Evolutionary conservation across 1,140 invertebrate species (phyloP).

Genomic region (Hyles euphorbiae): DNA sequence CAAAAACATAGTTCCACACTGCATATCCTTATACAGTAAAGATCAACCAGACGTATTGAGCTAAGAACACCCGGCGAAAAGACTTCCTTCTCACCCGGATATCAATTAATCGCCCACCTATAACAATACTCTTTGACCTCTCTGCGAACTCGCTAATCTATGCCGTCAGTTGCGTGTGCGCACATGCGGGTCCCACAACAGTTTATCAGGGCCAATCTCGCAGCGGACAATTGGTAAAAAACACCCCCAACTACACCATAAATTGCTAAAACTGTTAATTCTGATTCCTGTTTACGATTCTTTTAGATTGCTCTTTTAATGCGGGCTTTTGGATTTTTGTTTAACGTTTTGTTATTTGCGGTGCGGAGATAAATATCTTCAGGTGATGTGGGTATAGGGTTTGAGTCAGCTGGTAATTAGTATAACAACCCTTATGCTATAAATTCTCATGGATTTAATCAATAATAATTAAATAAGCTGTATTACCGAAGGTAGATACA

Average conservation of each 20-base stretch:
- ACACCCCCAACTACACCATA: conserved; percentile 49
- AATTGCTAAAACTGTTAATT: conserved; percentile 63
- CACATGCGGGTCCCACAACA: conserved; percentile 56
- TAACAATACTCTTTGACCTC: not conserved
- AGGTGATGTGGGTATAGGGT: not conserved
- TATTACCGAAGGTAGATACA: too few relatives aligned
- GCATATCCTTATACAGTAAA: too few relatives aligned
- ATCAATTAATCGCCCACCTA: too few relatives aligned
- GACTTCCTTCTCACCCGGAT: too few relatives aligned
- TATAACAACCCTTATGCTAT: too few relatives aligned
- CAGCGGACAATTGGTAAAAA: conserved; percentile 64
- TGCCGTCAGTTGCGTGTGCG: conserved; percentile 53
- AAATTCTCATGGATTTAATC: too few relatives aligned
- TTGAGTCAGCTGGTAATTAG: too few relatives aligned
- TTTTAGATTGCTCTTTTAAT: conserved; percentile 50
- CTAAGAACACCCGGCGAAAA: too few relatives aligned
- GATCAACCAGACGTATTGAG: too few relatives aligned
- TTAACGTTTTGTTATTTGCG: not conserved
- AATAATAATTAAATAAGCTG: too few relatives aligned
- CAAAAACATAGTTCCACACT: too few relatives aligned
- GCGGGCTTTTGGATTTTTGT: conserved; percentile 54
- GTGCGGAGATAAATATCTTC: too few relatives aligned
- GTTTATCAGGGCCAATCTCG: conserved; percentile 52
- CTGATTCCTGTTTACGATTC: conserved; percentile 55
- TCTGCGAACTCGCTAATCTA: conserved; percentile 23